Percentiles rank a stretch among this genome's conserved stretches.
Conservation (phyloP, 2,888 invertebrate species). For the Brachycybe producta region DNA sequence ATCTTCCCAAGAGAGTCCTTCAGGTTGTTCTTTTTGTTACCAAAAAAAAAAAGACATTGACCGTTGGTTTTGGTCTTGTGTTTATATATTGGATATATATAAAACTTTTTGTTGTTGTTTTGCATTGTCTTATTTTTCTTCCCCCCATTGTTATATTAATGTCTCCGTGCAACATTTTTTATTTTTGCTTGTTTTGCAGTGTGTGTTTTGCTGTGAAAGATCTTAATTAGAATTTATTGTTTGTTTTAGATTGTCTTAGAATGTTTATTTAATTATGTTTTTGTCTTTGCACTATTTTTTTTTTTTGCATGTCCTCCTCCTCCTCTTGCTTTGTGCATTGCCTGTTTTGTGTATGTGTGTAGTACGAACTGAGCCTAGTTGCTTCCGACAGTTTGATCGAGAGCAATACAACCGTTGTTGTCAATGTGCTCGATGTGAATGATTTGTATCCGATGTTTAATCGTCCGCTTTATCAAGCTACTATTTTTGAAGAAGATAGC, state of each 20-base stretch:
- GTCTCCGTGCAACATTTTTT: neutral
- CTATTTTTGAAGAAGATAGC: conserved; percentile 60
- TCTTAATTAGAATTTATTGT: conserved; percentile 9
- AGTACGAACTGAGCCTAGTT: conserved; percentile 78
- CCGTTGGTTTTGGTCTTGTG: too few species aligned
- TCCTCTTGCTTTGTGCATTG: conserved; percentile 21
- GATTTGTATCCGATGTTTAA: conserved; percentile 75
- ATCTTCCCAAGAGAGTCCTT: conserved; percentile 81
- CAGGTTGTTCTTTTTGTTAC: conserved; percentile 45
- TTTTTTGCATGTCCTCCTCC: conserved; percentile 33
- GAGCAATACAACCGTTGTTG: conserved; percentile 67
- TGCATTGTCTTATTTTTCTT: neutral
- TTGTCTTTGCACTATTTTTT: conserved; percentile 20
- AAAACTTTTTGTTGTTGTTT: conserved; percentile 1
- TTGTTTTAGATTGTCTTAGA: conserved; percentile 33
- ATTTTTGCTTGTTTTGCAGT: conserved; percentile 1
- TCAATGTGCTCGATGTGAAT: conserved; percentile 71
- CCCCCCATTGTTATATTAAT: neutral
- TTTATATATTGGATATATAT: too few species aligned
- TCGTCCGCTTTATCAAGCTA: conserved; percentile 53
- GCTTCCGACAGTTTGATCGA: conserved; percentile 83
- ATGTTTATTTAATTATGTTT: conserved; percentile 24
- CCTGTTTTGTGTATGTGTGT: conserved; percentile 38
- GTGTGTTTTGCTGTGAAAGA: neutral
- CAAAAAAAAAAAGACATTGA: too few species aligned